Base-by-base conservation (phyloP, 2,888 invertebrate species). In the Panzeria rudis region DNA sequence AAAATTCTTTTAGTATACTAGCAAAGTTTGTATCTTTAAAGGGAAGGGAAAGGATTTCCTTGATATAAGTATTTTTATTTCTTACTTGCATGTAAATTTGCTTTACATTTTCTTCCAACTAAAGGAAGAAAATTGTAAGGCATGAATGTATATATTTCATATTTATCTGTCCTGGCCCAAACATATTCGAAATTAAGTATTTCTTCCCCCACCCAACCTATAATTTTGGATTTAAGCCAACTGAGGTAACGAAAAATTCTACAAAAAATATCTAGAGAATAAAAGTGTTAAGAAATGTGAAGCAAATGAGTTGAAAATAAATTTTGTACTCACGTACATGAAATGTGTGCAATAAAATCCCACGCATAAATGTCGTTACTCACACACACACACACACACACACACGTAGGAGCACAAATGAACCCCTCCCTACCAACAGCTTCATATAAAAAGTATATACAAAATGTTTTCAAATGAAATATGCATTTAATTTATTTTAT, bases 291-390 rank as follows among this genome's bases (percentile, higher is more conserved):
- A 6, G 11, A 32, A 62, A 71, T 62, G 69, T 78, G 41, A 54
- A 69, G 25, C 29, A 69, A 69, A 78, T 52, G 38, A 47, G 17
- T 59, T 15, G 23, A 32, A 73, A 68, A 59, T 68, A 29, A 52
- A 73, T 68, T 73, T 81, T 68, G 52, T 68, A 61, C 66, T 81
- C 80, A 81, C 80, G 80, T 81, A 73, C 41, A 47, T 20, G 4
- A 59, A 52, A 61, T 66, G 29, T 62, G 35, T 66, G 72, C 79
- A 79, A 62, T 64, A 50, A 59, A 66, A 50, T 32, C 61, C 52
- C 78, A 71, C 78, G 54, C 78, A 79, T 38, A 62, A 32, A 52
- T 52, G 38, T 56, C 38, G 15, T 29, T 54, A 52, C 52, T 50
- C 32, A 35, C n/a, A n/a, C 72, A 35, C 50, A 0, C 2, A 32